These are phyloP conservation scores for Microplitis mediator DNA, from an alignment of 1,140 invertebrate species.

Conservation along the genomic window DNA sequence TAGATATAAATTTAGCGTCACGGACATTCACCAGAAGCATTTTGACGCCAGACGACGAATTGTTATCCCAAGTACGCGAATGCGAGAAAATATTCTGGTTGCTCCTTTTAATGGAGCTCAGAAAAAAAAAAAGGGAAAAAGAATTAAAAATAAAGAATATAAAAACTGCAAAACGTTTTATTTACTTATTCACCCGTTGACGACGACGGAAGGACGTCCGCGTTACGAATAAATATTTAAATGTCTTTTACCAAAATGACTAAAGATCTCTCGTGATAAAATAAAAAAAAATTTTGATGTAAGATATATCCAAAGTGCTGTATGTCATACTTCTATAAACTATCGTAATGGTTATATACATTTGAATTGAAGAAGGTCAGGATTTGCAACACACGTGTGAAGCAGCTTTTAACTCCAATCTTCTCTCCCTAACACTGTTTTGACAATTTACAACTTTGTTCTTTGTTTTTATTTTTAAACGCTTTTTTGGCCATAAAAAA, in stretches of 20 bases:
- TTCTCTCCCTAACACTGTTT: too few species aligned
- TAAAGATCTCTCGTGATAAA: slow-evolving; percentile 17
- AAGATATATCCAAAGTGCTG: not conserved
- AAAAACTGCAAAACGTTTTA: not conserved
- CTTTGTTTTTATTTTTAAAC: too few species aligned
- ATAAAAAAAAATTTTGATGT: not conserved
- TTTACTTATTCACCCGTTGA: slow-evolving; percentile 28
- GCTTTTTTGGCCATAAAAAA: too few species aligned
- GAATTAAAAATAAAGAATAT: not conserved
- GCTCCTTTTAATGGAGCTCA: not conserved
- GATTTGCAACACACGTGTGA: too few species aligned
- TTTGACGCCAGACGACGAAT: slow-evolving; percentile 30
- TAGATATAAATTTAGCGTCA: slow-evolving; percentile 23
- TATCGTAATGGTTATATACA: not conserved
- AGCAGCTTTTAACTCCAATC: too few species aligned
- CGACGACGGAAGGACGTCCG: slow-evolving; percentile 50
- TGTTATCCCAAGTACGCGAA: slow-evolving; percentile 21
- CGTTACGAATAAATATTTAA: slow-evolving; percentile 53
- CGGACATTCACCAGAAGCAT: slow-evolving; percentile 26
- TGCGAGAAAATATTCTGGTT: not conserved
- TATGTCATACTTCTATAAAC: not conserved
- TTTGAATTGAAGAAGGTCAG: not conserved
- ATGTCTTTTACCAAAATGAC: slow-evolving; percentile 34
- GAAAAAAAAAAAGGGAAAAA: not conserved
- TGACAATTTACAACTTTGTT: too few species aligned